Conservation (phyloP, 2,797 vertebrate genomes). For the Pteropus rufus region DNA sequence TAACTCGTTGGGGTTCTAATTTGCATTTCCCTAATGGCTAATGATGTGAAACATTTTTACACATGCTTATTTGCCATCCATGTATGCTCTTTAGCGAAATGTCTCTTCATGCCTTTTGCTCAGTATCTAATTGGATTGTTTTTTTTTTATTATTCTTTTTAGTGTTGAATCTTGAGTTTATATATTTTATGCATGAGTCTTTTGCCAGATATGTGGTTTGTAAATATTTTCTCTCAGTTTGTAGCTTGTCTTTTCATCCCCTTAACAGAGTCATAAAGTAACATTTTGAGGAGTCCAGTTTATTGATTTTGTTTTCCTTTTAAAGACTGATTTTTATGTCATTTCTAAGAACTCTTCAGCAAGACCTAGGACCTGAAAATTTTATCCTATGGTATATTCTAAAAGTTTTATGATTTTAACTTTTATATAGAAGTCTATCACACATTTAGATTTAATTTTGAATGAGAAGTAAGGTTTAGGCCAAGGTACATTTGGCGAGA, state of each 20-base stretch:
- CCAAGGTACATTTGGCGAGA: not conserved
- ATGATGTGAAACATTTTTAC: not conserved
- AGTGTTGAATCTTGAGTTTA: not conserved
- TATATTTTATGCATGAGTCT: not conserved
- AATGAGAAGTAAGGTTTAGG: not conserved
- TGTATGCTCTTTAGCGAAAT: not conserved
- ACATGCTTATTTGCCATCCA: not conserved
- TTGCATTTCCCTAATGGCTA: slow-evolving; percentile 34
- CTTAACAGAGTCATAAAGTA: not conserved
- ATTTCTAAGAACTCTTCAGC: slow-evolving; percentile 26
- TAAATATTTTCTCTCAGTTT: slow-evolving; percentile 18
- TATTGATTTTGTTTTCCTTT: not conserved
- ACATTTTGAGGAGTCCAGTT: not conserved
- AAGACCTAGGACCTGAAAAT: not conserved
- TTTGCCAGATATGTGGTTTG: not conserved
- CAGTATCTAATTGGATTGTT: not conserved
- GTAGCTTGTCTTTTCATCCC: not conserved
- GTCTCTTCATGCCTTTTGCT: not conserved
- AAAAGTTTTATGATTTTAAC: not conserved
- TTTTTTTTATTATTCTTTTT: not conserved
- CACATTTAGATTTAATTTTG: not conserved
- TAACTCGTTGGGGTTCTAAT: slow-evolving; percentile 25
- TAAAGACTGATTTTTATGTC: not conserved
- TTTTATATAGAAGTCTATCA: not conserved
- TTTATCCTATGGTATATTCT: not conserved